phyloP scores from a whole-genome alignment of 2,888 invertebrate species.

The Meghimatium bilineatum region DNA sequence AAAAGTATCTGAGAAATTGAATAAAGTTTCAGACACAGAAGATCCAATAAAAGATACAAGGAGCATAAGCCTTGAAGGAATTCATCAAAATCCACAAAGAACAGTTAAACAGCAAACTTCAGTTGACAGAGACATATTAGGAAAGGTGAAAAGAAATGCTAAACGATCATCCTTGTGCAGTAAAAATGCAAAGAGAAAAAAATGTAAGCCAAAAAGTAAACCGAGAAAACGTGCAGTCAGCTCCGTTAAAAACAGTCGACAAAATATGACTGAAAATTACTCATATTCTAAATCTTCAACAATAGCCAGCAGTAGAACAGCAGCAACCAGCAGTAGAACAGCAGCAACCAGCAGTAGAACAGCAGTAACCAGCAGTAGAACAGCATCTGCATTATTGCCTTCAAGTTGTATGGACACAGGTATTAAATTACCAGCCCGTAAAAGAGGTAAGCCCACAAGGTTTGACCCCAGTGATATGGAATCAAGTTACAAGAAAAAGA shows the following conservation, averaged over 20 bases:
- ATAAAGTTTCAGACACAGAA: neutral
- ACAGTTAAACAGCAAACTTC: neutral
- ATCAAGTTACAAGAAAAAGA: slow-evolving; percentile 47
- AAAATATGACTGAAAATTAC: neutral
- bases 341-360: neutral
- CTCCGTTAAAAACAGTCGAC: too few relatives aligned
- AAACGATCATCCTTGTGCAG: neutral
- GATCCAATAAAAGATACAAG: slow-evolving; percentile 9
- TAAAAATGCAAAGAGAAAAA: neutral
- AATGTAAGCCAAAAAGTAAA: too few relatives aligned
- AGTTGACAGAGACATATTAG: neutral
- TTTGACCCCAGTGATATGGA: slow-evolving; percentile 50
- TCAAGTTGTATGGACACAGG: neutral
- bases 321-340: neutral
- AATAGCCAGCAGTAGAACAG: neutral
- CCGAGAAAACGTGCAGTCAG: neutral
- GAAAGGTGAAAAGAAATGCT: neutral
- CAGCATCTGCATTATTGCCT: neutral
- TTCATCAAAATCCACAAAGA: neutral
- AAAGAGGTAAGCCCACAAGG: slow-evolving; percentile 42
- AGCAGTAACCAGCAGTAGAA: neutral
- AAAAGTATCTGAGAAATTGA: neutral
- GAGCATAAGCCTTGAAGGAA: neutral
- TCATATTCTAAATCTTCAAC: neutral
- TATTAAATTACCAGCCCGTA: slow-evolving; percentile 31